Conservation (phyloP, 2,797 vertebrate genomes). For the Macropodus opercularis region DNA sequence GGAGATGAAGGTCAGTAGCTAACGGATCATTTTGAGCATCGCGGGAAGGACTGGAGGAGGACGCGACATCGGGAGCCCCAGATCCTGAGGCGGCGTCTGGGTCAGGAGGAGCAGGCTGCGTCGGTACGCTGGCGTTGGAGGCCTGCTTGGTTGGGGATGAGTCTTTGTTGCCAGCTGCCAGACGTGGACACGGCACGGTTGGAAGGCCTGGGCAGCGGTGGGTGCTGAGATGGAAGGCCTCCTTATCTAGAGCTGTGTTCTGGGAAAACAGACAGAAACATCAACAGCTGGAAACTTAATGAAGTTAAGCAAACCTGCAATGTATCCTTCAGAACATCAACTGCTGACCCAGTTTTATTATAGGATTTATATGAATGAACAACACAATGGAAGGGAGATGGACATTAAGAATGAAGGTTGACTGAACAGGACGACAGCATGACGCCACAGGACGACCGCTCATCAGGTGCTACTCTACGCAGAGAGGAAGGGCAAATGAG, state of each 20-base stretch:
- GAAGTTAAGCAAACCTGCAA: constrained; percentile 4
- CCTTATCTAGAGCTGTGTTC: constrained; percentile 99
- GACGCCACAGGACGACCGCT: constrained; percentile 31
- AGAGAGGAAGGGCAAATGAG: constrained; percentile 66
- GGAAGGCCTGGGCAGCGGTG: constrained; percentile 62
- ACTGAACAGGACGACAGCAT: constrained; percentile 14
- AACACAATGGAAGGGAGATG: constrained; percentile 46
- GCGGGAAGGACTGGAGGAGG: background rate
- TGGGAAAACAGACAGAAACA: constrained; percentile 60
- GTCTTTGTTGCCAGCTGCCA: constrained; percentile 41
- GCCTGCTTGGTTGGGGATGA: constrained; percentile 32
- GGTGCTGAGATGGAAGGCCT: constrained; percentile 84
- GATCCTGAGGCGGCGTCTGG: background rate
- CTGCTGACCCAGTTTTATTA: constrained; percentile 11
- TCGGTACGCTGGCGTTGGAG: constrained; percentile 7
- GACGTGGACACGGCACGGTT: constrained; percentile 29
- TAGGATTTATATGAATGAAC: constrained; percentile 28
- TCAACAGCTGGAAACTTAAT: constrained; percentile 6
- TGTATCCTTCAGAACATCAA: background rate
- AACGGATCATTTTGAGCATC: background rate
- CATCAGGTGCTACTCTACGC: constrained; percentile 24
- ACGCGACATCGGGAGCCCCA: background rate
- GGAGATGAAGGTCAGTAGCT: background rate
- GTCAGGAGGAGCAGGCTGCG: constrained; percentile 28
- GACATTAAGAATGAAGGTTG: constrained; percentile 44